Conservation (phyloP, 2,888 invertebrate genomes). For the Himalopsyche japonica region DNA sequence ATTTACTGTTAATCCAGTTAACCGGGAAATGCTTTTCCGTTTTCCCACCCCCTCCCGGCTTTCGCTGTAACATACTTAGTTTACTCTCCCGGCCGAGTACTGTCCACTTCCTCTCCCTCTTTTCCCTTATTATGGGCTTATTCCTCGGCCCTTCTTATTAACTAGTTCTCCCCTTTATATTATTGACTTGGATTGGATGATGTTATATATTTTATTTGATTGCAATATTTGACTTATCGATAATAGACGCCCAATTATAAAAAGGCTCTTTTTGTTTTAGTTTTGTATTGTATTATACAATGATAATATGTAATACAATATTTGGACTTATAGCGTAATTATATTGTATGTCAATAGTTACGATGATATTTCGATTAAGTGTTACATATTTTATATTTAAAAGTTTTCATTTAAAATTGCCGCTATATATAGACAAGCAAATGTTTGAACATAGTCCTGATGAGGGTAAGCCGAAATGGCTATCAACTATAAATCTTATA, state of each 20-base stretch:
- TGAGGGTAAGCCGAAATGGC: too few relatives aligned
- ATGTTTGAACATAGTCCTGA: too few relatives aligned
- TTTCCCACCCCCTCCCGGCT: not conserved
- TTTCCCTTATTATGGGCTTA: not conserved
- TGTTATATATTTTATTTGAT: not conserved
- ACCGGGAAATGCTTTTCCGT: constrained; percentile 28
- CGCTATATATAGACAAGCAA: too few relatives aligned
- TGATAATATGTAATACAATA: too few relatives aligned
- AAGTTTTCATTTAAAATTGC: too few relatives aligned
- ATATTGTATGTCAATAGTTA: too few relatives aligned
- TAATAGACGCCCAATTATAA: not conserved
- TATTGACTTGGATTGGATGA: not conserved
- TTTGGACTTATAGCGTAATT: too few relatives aligned
- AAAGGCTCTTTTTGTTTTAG: not conserved
- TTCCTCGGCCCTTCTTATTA: not conserved
- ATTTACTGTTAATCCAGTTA: constrained; percentile 26
- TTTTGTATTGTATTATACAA: too few relatives aligned
- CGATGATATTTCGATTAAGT: too few relatives aligned
- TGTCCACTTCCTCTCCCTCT: not conserved
- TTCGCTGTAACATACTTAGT: not conserved
- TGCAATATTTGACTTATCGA: not conserved
- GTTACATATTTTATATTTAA: too few relatives aligned
- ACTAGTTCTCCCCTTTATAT: not conserved
- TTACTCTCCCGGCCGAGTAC: not conserved
- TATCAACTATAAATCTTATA: too few relatives aligned